Percentiles rank a stretch among this genome's conserved stretches.
Conservation (phyloP, 2,113 vertebrate genomes). For the Calidris pugnax region DNA sequence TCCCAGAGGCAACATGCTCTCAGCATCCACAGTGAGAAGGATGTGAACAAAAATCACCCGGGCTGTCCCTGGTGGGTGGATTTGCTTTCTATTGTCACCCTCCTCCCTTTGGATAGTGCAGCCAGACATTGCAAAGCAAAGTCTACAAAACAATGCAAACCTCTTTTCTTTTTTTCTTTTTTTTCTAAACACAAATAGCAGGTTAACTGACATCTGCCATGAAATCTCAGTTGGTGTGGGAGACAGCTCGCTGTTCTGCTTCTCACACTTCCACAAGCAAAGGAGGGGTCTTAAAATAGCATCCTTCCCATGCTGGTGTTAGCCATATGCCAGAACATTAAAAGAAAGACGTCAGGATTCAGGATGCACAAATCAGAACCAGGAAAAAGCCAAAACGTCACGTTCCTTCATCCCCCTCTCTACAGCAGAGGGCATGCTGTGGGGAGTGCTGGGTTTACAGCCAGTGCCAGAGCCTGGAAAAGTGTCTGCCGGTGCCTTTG, state of each 20-base stretch:
- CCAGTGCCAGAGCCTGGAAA: neutral
- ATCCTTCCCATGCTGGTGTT: neutral
- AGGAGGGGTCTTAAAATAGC: slow-evolving; percentile 32
- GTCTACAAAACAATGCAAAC: neutral
- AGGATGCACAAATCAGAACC: neutral
- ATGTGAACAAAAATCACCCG: neutral
- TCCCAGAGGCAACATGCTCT: neutral
- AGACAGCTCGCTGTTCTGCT: neutral
- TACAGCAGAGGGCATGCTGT: rapidly evolving
- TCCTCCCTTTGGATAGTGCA: neutral
- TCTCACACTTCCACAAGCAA: neutral
- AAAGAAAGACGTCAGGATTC: neutral
- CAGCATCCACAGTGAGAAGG: neutral
- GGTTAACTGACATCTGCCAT: neutral
- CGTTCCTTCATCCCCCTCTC: neutral
- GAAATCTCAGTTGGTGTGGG: neutral
- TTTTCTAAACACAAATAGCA: neutral
- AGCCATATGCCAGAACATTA: neutral
- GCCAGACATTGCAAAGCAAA: neutral
- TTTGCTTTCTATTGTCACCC: neutral
- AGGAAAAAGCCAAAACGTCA: neutral
- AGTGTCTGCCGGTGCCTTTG: neutral
- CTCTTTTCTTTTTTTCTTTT: neutral
- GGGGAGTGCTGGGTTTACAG: neutral
- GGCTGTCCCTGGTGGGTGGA: neutral